A percentile compares a stretch with the other conserved stretches of the same genome.
Evolutionary conservation across 2,888 invertebrate species (phyloP).

Genomic region (Chalcosyrphus nemorum): DNA sequence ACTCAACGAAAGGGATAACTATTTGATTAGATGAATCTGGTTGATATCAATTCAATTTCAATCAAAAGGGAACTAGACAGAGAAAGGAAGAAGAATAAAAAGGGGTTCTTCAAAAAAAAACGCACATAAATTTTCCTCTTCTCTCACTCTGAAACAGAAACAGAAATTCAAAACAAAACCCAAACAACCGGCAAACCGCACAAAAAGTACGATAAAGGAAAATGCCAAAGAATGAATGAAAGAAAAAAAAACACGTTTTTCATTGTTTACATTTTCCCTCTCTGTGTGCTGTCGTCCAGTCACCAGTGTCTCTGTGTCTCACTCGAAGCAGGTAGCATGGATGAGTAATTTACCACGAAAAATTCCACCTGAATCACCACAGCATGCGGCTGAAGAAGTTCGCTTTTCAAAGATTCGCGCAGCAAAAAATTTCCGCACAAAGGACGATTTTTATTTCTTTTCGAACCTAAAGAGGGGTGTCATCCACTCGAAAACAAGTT

Average conservation of each 20-base stretch:
- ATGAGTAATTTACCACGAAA: conserved; percentile 2
- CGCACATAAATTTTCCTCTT: not conserved
- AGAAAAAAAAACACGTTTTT: conserved; percentile 22
- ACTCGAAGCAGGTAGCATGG: conserved; percentile 28
- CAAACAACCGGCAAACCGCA: conserved; percentile 26
- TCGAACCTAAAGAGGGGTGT: not conserved
- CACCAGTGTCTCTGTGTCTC: too few relatives aligned
- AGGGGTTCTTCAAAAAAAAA: too few relatives aligned
- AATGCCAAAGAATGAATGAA: not conserved
- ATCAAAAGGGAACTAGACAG: not conserved
- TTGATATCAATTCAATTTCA: not conserved
- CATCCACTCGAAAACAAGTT: conserved; percentile 20
- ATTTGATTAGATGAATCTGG: not conserved
- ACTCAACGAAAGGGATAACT: conserved; percentile 32
- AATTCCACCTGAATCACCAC: conserved; percentile 39
- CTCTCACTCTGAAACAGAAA: conserved; percentile 13
- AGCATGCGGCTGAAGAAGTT: not conserved
- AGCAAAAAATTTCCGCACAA: conserved; percentile 15
- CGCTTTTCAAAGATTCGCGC: not conserved
- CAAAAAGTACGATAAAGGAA: not conserved
- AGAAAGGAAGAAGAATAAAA: not conserved
- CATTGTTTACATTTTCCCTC: conserved; percentile 35
- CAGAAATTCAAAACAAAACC: conserved; percentile 50
- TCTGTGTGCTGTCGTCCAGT: not conserved
- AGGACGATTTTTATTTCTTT: conserved; percentile 26